A percentile compares a stretch with the other conserved stretches of the same genome.
Evolutionary conservation across 2,113 vertebrate genomes (phyloP).

Genomic region (Bos indicus): DNA sequence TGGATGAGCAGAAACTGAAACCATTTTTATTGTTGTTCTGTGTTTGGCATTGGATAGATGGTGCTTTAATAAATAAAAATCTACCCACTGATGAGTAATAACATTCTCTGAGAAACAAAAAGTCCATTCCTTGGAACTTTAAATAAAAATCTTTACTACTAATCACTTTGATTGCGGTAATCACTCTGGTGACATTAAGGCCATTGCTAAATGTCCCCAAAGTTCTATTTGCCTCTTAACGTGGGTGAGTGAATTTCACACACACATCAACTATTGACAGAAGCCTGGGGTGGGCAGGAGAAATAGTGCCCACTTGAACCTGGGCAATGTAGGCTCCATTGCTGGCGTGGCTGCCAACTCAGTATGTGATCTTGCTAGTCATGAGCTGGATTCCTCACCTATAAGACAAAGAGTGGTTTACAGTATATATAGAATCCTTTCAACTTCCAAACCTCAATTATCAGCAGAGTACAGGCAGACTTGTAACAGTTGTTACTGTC

Average conservation of each 20-base stretch:
- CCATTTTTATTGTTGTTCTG: neutral
- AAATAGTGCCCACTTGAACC: neutral
- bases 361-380: neutral
- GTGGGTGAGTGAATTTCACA: neutral
- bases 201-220: neutral
- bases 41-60: neutral
- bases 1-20: neutral
- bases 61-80: neutral
- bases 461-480: neutral
- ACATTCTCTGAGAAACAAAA: neutral
- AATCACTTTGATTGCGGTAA: neutral
- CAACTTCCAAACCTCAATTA: neutral
- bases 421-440: neutral
- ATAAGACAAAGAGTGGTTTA: neutral
- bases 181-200: neutral
- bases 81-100: neutral
- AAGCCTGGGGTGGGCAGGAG: neutral
- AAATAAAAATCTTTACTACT: neutral
- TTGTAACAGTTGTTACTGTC: neutral
- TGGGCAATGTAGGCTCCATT: neutral
- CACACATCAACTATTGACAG: neutral
- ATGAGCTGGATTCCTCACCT: neutral
- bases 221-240: neutral
- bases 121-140: neutral
- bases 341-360: neutral